Conservation (phyloP, 1,140 invertebrate genomes). For the Ostrea edulis region DNA sequence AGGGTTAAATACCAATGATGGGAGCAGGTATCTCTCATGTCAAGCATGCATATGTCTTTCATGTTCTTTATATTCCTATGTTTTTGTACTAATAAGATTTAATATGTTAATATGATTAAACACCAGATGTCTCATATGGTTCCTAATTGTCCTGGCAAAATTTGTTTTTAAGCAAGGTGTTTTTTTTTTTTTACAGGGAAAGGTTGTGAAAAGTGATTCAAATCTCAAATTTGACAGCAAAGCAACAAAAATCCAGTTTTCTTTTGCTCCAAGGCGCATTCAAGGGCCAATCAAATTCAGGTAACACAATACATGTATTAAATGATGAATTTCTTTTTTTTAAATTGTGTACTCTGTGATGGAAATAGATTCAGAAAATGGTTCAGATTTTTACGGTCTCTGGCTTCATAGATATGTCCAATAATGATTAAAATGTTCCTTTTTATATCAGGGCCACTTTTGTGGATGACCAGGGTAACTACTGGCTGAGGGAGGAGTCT, state of each 20-base stretch:
- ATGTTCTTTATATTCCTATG: too few species aligned
- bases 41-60: too few species aligned
- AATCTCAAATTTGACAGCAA: conserved; percentile 25
- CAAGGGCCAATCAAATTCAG: conserved; percentile 21
- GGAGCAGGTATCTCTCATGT: too few species aligned
- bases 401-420: not conserved
- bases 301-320: not conserved
- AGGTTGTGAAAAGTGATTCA: conserved; percentile 14
- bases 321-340: too few species aligned
- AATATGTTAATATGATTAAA: too few species aligned
- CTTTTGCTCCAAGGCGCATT: conserved; percentile 20
- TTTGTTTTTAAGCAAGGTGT: not conserved
- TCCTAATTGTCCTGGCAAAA: too few species aligned
- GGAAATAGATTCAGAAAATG: too few species aligned
- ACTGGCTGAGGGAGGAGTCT: conserved; percentile 69
- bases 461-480: conserved; percentile 62
- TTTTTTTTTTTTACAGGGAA: not conserved
- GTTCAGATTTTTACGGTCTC: too few species aligned
- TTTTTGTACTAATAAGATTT: too few species aligned
- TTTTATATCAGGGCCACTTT: conserved; percentile 65
- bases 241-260: conserved; percentile 19
- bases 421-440: not conserved
- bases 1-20: too few species aligned
- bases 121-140: too few species aligned
- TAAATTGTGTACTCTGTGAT: too few species aligned